Conservation (phyloP, 2,797 vertebrate genomes). For the Microhierax caerulescens region DNA sequence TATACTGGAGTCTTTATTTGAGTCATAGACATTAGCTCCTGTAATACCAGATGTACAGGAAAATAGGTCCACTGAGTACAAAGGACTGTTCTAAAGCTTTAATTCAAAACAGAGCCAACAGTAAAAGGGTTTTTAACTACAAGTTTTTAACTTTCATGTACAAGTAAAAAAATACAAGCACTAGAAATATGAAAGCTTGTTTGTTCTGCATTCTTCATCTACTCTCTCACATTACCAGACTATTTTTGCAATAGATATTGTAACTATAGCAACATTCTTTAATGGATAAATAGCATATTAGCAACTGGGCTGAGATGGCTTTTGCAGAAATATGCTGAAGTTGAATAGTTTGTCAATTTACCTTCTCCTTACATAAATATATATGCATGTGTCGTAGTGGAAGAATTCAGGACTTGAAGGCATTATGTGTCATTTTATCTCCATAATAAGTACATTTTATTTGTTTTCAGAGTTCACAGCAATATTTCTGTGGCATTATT, state of each 20-base stretch:
- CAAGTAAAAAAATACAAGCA: background rate
- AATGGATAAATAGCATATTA: constrained; percentile 53
- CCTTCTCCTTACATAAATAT: background rate
- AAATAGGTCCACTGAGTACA: background rate
- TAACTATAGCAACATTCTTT: constrained; percentile 65
- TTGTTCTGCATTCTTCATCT: constrained; percentile 35
- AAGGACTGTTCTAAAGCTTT: background rate
- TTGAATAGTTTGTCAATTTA: constrained; percentile 8
- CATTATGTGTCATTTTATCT: background rate
- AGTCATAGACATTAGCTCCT: background rate
- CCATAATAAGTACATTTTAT: background rate
- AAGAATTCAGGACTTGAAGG: background rate
- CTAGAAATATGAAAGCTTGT: constrained; percentile 28
- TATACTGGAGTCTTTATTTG: background rate
- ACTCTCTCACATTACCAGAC: constrained; percentile 1
- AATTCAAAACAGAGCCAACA: constrained; percentile 1
- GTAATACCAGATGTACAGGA: background rate
- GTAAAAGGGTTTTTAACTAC: background rate
- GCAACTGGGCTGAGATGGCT: background rate
- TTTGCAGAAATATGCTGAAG: constrained; percentile 33
- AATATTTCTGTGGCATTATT: background rate
- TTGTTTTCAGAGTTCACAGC: background rate
- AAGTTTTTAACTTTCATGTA: background rate
- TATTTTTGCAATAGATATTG: constrained; percentile 61
- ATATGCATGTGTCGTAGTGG: background rate